Conservation (phyloP, 2,797 vertebrate species). For the Staurois parvus region DNA sequence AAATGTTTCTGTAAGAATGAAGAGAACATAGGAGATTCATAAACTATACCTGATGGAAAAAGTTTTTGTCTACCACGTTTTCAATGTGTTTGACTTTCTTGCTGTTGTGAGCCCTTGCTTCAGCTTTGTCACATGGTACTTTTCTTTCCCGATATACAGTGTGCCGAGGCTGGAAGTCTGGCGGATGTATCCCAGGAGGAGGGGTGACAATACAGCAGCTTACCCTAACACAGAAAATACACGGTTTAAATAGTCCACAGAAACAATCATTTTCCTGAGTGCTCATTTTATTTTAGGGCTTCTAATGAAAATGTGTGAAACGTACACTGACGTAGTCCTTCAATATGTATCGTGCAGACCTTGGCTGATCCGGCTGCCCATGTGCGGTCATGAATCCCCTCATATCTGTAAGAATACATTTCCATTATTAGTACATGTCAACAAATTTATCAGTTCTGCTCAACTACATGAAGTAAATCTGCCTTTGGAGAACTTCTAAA, state of each 20-base stretch:
- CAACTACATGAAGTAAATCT: too few species aligned
- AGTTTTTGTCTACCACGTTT: constrained; percentile 91
- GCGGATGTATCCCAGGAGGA: constrained; percentile 81
- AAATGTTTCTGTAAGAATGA: neutral
- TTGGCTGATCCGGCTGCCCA: constrained; percentile 93
- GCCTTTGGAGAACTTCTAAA: too few species aligned
- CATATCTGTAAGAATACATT: constrained; percentile 80
- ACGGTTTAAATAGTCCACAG: neutral
- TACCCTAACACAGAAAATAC: constrained; percentile 80
- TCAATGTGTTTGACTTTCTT: constrained; percentile 85
- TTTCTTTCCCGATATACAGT: constrained; percentile 65
- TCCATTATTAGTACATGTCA: too few species aligned
- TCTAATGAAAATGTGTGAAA: constrained; percentile 43
- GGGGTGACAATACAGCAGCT: constrained; percentile 93
- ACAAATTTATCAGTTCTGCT: too few species aligned
- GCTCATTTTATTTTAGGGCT: neutral
- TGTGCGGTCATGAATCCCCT: constrained; percentile 97
- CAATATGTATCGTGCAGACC: constrained; percentile 92
- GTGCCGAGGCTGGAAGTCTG: constrained; percentile 89
- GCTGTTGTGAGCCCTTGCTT: constrained; percentile 62
- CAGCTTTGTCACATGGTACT: constrained; percentile 47
- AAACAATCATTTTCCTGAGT: neutral
- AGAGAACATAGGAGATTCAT: neutral
- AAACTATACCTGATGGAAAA: constrained; percentile 92
- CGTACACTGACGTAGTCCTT: constrained; percentile 94